phyloP scores from a whole-genome alignment of 2,888 invertebrate genomes.

The Mesoligia furuncula region DNA sequence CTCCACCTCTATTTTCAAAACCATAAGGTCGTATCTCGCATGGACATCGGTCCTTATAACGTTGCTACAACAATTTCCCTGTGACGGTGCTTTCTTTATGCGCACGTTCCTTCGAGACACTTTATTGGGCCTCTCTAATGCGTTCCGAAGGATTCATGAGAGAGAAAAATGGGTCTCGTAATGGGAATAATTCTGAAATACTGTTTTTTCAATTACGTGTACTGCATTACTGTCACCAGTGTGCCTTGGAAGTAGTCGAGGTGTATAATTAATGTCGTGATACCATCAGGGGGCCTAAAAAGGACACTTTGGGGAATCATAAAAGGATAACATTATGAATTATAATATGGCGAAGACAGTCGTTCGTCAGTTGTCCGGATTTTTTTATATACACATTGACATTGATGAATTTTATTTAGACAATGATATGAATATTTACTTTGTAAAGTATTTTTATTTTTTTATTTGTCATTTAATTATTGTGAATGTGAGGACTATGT shows the following conservation, averaged over 20 bases:
- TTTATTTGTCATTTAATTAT: no score
- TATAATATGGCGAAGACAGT: no score
- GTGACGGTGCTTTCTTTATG: constrained; percentile 71
- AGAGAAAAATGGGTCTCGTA: constrained; percentile 64
- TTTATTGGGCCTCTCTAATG: constrained; percentile 75
- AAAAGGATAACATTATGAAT: no score
- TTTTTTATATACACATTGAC: no score
- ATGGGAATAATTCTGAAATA: constrained; percentile 65
- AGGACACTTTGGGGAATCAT: no score
- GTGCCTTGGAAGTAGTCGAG: background rate
- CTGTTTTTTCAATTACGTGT: constrained; percentile 52
- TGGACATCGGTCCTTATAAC: constrained; percentile 4
- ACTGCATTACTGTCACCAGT: constrained; percentile 30
- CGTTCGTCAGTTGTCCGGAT: no score
- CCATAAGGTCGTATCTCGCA: constrained; percentile 29
- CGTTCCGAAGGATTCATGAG: constrained; percentile 69
- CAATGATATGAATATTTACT: no score
- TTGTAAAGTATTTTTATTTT: no score
- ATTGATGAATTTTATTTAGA: no score
- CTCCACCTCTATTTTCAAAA: constrained; percentile 12
- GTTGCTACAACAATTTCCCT: constrained; percentile 66
- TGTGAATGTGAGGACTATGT: no score
- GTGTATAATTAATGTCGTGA: constrained; percentile 15
- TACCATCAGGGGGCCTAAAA: no score
- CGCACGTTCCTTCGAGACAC: constrained; percentile 69